Evolutionary conservation across 1,140 invertebrate species (phyloP), one percentile per base, ranked within the genome.

Genomic region (Zaprionus taronus): DNA sequence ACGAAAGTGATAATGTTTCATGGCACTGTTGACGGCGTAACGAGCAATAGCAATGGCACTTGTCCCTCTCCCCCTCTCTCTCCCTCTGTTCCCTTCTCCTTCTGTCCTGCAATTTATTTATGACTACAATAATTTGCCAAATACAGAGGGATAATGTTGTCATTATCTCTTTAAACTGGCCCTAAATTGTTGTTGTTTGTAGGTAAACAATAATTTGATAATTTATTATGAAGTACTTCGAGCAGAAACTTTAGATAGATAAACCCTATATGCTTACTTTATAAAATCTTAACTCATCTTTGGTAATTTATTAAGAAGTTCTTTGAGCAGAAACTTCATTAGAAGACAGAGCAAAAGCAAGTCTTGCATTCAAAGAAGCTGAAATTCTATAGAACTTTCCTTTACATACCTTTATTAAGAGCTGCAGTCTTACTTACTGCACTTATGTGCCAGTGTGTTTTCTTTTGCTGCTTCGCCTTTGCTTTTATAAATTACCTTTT

Each of bases 401-500:
- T 24, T 12, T 51, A 12, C 11, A 11, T 14, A 24, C 47, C 20
- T 14, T 51, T 14, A 51, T 20, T 14, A 47, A 47, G 41, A 11
- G 20, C 47, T 4, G 47, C 47, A 51, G 47, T 24, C 47, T 51
- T 51, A 51, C 47, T 51, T 24, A 51, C 47, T 79, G 61, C 66
- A 69, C 68, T 79, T 79, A 72, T 51, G 65, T 26, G 47, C 24
- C 20, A 56, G n/a, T 56, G 62, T 2, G 38, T 17, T 56, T 31
- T 53, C 51, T 41, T 15, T 22, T 5, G 15, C 15, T 47, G 47
- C n/a, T 62, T 55, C 22, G 55, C 56, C 56, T n/a, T n/a, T n/a
- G 41, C 62, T 77, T 78, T 78, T 78, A 78, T 78, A 78, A 78
- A 78, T 78, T 78, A 78, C 76, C 71, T 78, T 74, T 78, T 78